Percentiles rank a stretch among this genome's conserved stretches.
phyloP scores from a whole-genome alignment of 2,113 vertebrate species.

The Aphyosemion australe region DNA sequence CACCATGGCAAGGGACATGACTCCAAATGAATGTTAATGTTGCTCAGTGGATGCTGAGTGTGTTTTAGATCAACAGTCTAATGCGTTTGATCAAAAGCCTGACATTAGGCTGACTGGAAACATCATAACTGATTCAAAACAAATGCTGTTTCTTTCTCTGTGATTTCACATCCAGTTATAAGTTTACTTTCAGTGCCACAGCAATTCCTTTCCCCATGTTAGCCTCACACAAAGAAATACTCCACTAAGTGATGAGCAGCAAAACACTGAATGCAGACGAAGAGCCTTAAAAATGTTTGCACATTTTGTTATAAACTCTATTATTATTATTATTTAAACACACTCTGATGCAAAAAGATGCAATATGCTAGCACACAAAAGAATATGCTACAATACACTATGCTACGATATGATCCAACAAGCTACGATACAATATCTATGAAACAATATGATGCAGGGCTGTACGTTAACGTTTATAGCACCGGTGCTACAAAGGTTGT shows the following conservation, averaged over 20 bases:
- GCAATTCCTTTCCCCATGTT: neutral
- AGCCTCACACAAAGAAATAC: neutral
- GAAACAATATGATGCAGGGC: no score
- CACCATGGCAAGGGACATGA: neutral
- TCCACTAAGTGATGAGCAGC: neutral
- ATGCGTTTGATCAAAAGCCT: neutral
- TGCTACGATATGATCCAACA: no score
- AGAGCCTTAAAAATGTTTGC: neutral
- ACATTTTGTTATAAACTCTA: neutral
- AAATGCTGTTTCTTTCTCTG: neutral
- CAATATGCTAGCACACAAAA: no score
- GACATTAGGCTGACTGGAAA: neutral
- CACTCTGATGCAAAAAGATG: no score
- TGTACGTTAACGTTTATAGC: no score
- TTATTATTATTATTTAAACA: no score
- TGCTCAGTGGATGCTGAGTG: neutral
- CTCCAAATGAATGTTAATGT: conserved; percentile 3
- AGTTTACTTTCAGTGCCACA: neutral
- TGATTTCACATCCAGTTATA: neutral
- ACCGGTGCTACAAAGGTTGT: no score
- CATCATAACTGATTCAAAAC: neutral
- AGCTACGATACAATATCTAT: no score
- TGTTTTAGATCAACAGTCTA: neutral
- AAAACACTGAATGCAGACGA: neutral
- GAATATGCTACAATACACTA: no score